phyloP scores from a whole-genome alignment of 1,140 invertebrate species.

The Bombus waltoni region DNA sequence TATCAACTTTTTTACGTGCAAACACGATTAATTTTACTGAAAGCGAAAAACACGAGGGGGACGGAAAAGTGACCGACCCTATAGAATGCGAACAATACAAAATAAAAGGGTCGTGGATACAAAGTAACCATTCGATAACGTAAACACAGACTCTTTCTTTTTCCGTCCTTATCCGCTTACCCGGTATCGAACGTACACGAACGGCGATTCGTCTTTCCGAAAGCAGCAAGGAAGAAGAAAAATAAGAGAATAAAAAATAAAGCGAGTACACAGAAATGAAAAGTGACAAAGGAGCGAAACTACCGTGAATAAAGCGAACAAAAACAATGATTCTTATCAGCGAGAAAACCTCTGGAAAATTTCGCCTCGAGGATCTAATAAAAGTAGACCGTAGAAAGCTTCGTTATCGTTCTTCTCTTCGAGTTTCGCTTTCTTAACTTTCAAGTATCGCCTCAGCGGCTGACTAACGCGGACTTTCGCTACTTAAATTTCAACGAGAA shows the following conservation, averaged over 20 bases:
- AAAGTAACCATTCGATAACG: neutral
- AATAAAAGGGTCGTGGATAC: neutral
- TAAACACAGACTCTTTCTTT: neutral
- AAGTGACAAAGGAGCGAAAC: too few species aligned
- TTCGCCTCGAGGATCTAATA: neutral
- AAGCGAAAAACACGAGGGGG: neutral
- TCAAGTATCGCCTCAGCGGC: too few species aligned
- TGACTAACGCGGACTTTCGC: neutral
- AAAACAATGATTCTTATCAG: neutral
- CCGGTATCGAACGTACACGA: neutral
- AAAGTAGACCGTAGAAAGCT: neutral
- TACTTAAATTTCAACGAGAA: neutral
- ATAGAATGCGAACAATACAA: neutral
- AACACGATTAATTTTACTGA: neutral
- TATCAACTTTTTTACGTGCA: neutral
- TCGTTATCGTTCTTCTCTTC: neutral
- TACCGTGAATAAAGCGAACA: neutral
- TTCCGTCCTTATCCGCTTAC: neutral
- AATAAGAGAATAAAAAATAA: neutral
- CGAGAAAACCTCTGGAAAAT: neutral
- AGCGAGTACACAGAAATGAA: neutral
- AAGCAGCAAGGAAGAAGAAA: neutral
- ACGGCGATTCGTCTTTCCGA: neutral
- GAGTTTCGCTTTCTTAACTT: neutral
- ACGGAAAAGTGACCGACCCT: neutral